Conservation (phyloP, 92 coral and sea anemone genomes). For the Epizoanthus scotinus region DNA sequence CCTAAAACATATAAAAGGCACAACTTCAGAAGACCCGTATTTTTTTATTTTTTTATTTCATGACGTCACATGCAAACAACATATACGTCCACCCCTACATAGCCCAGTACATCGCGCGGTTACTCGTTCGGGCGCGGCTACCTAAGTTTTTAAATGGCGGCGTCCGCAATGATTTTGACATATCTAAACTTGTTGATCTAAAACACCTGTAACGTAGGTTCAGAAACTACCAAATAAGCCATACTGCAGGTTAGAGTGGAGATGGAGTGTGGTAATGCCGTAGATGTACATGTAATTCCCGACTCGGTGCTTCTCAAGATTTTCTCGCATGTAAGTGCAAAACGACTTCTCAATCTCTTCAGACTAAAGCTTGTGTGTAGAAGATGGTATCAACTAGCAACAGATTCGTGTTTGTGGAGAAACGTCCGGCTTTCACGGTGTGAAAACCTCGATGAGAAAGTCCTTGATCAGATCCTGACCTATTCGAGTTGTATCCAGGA, state of each 20-base stretch:
- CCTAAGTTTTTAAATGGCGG: not conserved
- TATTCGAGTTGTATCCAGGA: slow-evolving; percentile 61
- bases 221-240: not conserved
- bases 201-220: not conserved
- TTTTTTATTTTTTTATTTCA: no score
- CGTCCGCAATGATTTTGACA: not conserved
- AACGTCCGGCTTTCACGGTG: slow-evolving; percentile 56
- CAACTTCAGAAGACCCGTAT: no score
- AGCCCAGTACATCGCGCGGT: not conserved
- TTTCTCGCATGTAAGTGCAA: slow-evolving; percentile 50
- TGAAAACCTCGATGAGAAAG: slow-evolving; percentile 48
- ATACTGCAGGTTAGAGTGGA: not conserved
- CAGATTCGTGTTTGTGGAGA: slow-evolving; percentile 77
- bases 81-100: no score
- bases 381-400: slow-evolving; percentile 61
- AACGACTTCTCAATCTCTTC: slow-evolving; percentile 67
- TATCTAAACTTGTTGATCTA: not conserved
- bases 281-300: slow-evolving; percentile 54
- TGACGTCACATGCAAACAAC: no score
- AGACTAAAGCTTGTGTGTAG: slow-evolving; percentile 63
- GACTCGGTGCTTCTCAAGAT: slow-evolving; percentile 64
- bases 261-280: not conserved
- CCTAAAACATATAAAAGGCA: no score
- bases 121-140: slow-evolving; percentile 1
- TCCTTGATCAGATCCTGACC: slow-evolving; percentile 46